A percentile compares a stretch with the other conserved stretches of the same genome.
phyloP scores from a whole-genome alignment of 2,888 invertebrate species.

The Callyntrura sp. region DNA sequence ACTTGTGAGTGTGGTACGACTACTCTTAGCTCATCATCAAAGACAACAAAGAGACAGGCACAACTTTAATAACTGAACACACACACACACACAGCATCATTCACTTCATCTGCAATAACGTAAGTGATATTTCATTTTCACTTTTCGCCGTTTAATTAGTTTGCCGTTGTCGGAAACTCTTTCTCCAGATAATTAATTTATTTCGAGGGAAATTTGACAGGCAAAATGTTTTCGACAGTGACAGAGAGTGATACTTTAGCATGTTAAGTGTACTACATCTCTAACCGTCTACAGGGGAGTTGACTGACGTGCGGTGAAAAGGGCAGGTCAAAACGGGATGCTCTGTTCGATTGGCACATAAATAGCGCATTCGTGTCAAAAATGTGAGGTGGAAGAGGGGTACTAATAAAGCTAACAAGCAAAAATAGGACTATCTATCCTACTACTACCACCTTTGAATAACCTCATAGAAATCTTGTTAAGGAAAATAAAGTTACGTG shows the following conservation, averaged over 20 bases:
- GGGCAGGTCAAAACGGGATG: neutral
- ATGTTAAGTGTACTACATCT: neutral
- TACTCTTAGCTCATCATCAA: no score
- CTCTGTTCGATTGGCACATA: slow-evolving; percentile 32
- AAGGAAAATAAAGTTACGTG: no score
- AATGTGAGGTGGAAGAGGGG: no score
- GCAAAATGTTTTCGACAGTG: slow-evolving; percentile 1
- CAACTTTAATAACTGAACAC: no score
- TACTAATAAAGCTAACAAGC: no score
- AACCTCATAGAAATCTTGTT: no score
- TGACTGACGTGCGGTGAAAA: neutral
- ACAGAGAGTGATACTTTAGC: neutral
- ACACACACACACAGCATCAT: neutral
- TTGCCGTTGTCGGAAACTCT: neutral
- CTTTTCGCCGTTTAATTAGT: slow-evolving; percentile 1
- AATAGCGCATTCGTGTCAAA: slow-evolving; percentile 30
- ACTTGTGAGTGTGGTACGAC: no score
- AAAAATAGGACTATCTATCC: no score
- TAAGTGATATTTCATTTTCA: neutral
- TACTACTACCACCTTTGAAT: no score
- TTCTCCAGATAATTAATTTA: slow-evolving; percentile 10
- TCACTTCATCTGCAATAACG: neutral
- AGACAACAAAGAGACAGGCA: no score
- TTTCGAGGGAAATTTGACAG: slow-evolving; percentile 29
- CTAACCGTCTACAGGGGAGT: neutral